Evolutionary conservation across 2,113 vertebrate genomes (phyloP).

Genomic region (Aramus guarauna): DNA sequence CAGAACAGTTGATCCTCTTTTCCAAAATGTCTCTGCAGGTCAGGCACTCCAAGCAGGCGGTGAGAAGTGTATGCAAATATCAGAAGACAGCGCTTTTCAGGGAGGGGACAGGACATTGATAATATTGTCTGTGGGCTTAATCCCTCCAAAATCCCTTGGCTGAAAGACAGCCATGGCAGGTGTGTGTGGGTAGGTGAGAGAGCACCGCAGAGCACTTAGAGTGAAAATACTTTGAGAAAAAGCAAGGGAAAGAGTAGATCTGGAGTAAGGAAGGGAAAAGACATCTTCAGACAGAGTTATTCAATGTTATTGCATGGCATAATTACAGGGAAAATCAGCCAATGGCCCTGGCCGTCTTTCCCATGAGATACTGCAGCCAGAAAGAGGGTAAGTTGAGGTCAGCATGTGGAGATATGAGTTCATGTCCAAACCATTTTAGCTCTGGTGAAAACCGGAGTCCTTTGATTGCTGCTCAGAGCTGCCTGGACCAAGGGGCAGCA

Average conservation of each 20-base stretch:
- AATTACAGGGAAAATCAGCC: not conserved
- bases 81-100: not conserved
- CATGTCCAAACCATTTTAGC: not conserved
- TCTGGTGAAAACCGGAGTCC: not conserved
- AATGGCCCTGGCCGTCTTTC: not conserved
- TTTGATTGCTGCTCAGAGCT: not conserved
- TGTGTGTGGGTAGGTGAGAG: not conserved
- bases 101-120: not conserved
- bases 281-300: not conserved
- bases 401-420: not conserved
- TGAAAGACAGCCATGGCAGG: not conserved
- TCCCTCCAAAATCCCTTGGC: not conserved
- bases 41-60: not conserved
- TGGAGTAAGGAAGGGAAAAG: not conserved
- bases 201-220: not conserved
- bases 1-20: not conserved
- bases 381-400: not conserved
- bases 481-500: not conserved
- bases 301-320: not conserved
- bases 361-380: not conserved
- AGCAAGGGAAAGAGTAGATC: not conserved
- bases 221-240: not conserved
- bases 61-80: not conserved
- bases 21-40: not conserved
- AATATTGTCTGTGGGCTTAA: not conserved